Evolutionary conservation across 2,888 invertebrate species (phyloP), one percentile per base, ranked within the genome.

Genomic region (Eumerus sabulonum): DNA sequence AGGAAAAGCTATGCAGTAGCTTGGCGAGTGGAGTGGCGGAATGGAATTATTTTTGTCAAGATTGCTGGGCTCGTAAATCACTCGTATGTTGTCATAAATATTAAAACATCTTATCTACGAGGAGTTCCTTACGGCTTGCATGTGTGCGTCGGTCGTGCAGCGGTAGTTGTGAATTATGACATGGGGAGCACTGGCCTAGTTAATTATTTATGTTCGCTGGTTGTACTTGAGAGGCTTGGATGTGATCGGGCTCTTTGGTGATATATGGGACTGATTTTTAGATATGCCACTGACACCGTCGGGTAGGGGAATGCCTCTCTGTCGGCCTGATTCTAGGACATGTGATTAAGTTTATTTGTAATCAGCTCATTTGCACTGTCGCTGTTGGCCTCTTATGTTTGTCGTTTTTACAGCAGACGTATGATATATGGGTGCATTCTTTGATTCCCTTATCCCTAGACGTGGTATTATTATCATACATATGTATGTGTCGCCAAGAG

Each of bases 31-130:
- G 40, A 54, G 48, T 16, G 2, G 17, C 35, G 83, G 85, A 85
- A 85, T 84, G 85, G 85, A 87, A 86, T 88, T 87, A 87, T 82
- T 82, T 81, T 79, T 82, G 84, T 84, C 83, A 84, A 84, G 86
- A 87, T 87, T 86, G 85, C 62, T 47, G 56, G 50, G 60, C 64
- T 68, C 70, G 77, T 63, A 74, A 82, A 83, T 81, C 83, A 84
- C 82, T 82, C 82, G 82, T 82, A 48, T 68, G 84, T 85, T 88
- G 88, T 88, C 88, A 88, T 88, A 88, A 88, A 88, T 88, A 88
- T 88, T 88, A 88, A 88, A 88, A 85, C 85, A 88, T 87, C 87
- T 88, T 88, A 87, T 88, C 87, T 86, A 82, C 73, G 59, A 54
- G 44, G 40, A 64, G 60, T 51, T 68, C 40, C 50, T 57, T 35